phyloP scores from a whole-genome alignment of 2,797 vertebrate genomes.

The Eupleurogrammus muticus region DNA sequence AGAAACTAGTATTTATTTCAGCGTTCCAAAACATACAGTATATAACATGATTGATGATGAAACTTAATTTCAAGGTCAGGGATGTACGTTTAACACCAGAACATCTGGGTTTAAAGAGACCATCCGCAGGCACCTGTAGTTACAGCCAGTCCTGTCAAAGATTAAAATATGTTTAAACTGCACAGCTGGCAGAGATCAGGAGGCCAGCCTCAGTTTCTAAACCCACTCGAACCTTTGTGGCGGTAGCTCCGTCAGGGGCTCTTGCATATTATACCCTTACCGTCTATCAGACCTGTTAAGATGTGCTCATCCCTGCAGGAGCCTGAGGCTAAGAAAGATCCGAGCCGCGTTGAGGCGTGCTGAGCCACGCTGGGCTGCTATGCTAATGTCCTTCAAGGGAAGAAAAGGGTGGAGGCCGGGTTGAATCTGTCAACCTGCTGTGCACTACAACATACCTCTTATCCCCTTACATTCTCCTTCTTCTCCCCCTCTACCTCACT shows the following conservation, averaged over 20 bases:
- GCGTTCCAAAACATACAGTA: too few relatives aligned
- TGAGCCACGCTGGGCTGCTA: constrained; percentile 41
- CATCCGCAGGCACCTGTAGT: constrained; percentile 28
- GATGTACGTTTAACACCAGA: constrained; percentile 23
- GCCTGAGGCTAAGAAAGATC: constrained; percentile 52
- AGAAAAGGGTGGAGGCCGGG: constrained; percentile 42
- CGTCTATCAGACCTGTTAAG: constrained; percentile 53
- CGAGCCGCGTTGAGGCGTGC: constrained; percentile 39
- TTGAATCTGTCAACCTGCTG: constrained; percentile 55
- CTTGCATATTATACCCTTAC: background rate
- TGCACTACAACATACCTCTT: constrained; percentile 26
- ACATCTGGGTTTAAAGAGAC: constrained; percentile 24
- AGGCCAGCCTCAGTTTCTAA: constrained; percentile 23
- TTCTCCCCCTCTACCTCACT: background rate
- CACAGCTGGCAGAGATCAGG: constrained; percentile 44
- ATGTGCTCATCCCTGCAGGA: constrained; percentile 62
- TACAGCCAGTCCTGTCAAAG: constrained; percentile 3
- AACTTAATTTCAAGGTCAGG: constrained; percentile 9
- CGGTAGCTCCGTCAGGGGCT: constrained; percentile 30
- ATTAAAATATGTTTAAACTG: constrained; percentile 25
- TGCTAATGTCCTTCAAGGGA: constrained; percentile 61
- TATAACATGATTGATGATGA: constrained; percentile 13
- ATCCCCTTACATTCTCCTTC: constrained; percentile 11
- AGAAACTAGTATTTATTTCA: constrained; percentile 39
- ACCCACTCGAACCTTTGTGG: constrained; percentile 30